phyloP scores from a whole-genome alignment of 2,888 invertebrate species.

The Pristionchus mayeri region DNA sequence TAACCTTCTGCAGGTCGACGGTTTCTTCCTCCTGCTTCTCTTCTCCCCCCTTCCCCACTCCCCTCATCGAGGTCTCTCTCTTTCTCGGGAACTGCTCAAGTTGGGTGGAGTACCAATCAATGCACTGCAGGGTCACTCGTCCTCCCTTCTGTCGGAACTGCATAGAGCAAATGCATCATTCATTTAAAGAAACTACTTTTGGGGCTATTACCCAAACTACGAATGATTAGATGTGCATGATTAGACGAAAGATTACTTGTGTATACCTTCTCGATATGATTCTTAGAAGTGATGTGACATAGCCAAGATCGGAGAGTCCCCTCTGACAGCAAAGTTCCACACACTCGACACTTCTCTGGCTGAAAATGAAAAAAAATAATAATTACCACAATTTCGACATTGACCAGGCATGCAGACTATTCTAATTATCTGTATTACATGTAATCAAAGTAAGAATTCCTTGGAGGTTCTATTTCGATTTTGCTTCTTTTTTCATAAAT shows the following conservation, averaged over 20 bases:
- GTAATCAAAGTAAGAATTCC: too few species aligned
- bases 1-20: slow-evolving; percentile 1
- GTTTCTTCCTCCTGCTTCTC: not conserved
- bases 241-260: not conserved
- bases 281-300: not conserved
- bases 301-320: not conserved
- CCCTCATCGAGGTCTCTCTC: too few species aligned
- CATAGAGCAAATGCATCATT: not conserved
- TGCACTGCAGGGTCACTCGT: not conserved
- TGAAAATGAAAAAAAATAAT: not conserved
- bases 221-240: not conserved
- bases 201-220: not conserved
- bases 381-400: not conserved
- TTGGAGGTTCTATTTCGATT: too few species aligned
- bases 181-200: too few species aligned
- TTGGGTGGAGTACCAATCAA: not conserved
- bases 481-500: too few species aligned
- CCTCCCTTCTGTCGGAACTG: slow-evolving; percentile 25
- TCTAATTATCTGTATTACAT: too few species aligned
- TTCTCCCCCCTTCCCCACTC: not conserved
- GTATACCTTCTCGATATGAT: slow-evolving; percentile 5
- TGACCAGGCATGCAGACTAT: too few species aligned
- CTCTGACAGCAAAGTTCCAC: not conserved
- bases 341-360: not conserved
- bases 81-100: not conserved